Percentiles rank a stretch among this genome's conserved stretches.
Evolutionary conservation across 1,140 invertebrate species (phyloP).

Genomic region (Camponotus vicinus): DNA sequence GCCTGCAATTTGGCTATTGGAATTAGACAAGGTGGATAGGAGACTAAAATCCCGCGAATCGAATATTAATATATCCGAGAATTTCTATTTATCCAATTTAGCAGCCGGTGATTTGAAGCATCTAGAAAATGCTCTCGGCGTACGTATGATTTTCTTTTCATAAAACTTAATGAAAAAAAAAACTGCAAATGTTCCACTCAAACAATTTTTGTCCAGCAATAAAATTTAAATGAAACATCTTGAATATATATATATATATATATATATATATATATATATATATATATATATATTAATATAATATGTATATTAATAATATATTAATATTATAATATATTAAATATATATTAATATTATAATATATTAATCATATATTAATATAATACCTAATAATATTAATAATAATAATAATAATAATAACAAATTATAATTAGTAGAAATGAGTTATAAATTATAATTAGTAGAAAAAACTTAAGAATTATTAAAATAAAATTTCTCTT

Average conservation of each 20-base stretch:
- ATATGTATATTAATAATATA: too few species aligned
- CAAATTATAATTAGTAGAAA: background rate
- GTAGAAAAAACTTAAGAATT: background rate
- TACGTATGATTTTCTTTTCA: constrained; percentile 72
- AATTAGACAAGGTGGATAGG: constrained; percentile 93
- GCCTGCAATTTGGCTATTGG: constrained; percentile 94
- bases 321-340: too few species aligned
- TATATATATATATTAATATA: too few species aligned
- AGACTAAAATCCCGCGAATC: constrained; percentile 86
- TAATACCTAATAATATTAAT: too few species aligned
- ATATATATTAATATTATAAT: too few species aligned
- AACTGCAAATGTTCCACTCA: too few species aligned
- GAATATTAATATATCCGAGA: constrained; percentile 86
- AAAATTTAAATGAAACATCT: too few species aligned
- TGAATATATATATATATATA: background rate
- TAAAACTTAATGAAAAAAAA: background rate
- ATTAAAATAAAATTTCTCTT: background rate
- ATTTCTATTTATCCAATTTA: constrained; percentile 84
- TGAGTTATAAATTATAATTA: background rate
- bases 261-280: too few species aligned
- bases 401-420: too few species aligned
- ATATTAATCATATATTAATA: too few species aligned
- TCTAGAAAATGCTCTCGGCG: constrained; percentile 87
- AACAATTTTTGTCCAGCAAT: too few species aligned
- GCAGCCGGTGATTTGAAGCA: constrained; percentile 86